Base-by-base conservation (phyloP, 2,888 invertebrate species). In the Chorisops tibialis region DNA sequence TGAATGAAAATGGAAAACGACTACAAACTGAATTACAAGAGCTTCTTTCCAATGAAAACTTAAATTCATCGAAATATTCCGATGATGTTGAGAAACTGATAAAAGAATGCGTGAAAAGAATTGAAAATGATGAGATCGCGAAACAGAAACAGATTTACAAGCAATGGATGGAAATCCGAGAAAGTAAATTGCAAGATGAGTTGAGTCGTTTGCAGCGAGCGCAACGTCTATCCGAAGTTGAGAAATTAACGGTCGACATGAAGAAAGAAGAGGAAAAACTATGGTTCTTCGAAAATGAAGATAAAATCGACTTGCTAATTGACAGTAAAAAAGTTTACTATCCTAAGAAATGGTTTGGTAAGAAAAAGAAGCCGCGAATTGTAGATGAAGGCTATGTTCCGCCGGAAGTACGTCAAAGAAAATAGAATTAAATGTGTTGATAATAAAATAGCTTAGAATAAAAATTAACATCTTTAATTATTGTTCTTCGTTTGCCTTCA, bases 251-350 rank as follows among this genome's bases (percentile, higher is more conserved):
- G 47, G 74, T 79, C 64, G 68, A 75, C 7, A 76, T 84, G 66
- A 77, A 81, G 21, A 71, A 77, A 47, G 84, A 83, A 70, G 91
- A 91, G 71, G 80, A 81, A 63, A 82, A 82, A 67, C 72, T 88
- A 56, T 87, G 87, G 87, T 93, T 88, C 83, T 93, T 93, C 78
- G 89, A 92, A 64, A 87, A 89, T 71, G 85, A 89, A 73, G 89
- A 91, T 41, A 75, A 86, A 69, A 83, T 90, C 68, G 88, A 91
- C 70, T 77, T 91, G 48, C 74, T 83, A 73, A 88, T 91, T 68
- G 86, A 85, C 71, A 82, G 75, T 73, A 86, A 81, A 73, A 80
- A 75, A 72, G 79, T 77, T 58, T 76, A 65, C 39, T 77, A 80
- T 67, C 79, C 76, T 1, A 79, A 79, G 64, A 71, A 72, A 63